These are phyloP conservation scores for Bos indicus DNA, from an alignment of 2,113 vertebrate species.

Conservation along the genomic window DNA sequence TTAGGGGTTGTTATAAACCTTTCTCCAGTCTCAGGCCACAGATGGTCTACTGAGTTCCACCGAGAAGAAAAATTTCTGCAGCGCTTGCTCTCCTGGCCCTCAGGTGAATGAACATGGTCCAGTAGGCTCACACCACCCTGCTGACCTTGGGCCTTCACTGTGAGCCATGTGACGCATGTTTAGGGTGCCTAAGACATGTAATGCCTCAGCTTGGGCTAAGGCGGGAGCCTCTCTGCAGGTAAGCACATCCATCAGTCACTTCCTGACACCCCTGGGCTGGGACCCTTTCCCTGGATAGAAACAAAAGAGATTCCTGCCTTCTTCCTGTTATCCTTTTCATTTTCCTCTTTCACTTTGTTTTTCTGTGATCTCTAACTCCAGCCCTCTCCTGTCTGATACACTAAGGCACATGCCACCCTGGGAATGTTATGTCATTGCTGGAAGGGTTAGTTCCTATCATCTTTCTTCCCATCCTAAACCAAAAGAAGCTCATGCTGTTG, in stretches of 20 bases:
- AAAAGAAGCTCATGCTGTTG: neutral
- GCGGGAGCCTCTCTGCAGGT: neutral
- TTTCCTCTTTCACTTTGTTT: neutral
- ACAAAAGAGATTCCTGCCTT: neutral
- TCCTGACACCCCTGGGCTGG: too few species aligned
- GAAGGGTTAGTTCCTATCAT: neutral
- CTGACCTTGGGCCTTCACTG: neutral
- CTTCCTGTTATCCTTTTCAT: neutral
- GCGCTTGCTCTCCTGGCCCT: neutral
- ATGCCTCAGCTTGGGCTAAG: neutral
- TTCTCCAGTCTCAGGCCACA: neutral
- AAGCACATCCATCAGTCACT: neutral
- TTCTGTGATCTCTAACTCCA: neutral
- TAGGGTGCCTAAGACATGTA: too few species aligned
- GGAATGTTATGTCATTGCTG: neutral
- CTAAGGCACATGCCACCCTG: neutral
- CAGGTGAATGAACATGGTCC: neutral
- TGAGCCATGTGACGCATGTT: fast-evolving
- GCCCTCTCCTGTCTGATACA: neutral
- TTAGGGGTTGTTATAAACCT: neutral
- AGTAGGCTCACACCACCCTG: neutral
- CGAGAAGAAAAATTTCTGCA: neutral
- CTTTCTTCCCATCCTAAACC: neutral
- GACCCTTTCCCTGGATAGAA: neutral
- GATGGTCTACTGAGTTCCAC: neutral